Base-by-base conservation (phyloP, 2,113 vertebrate species). In the Sigmodon hispidus region DNA sequence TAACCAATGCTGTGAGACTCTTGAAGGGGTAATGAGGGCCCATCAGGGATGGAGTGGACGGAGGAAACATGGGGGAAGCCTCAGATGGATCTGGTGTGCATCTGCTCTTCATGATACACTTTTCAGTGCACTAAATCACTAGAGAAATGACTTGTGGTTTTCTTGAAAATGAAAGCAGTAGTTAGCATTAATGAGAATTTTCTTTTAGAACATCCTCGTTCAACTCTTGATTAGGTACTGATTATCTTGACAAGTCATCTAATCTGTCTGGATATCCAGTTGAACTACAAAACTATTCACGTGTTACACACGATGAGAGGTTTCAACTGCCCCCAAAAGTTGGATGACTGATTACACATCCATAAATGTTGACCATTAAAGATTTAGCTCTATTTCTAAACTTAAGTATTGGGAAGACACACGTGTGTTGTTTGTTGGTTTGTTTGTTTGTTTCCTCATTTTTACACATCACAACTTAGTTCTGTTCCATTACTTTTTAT, bases 121-220 rank as follows among this genome's bases (percentile, higher is more conserved):
- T 85, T 87, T 61, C 48, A 36, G 48, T 6, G 29, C 9, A 31
- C 0, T 52, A 26, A 17, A 21, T 87, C 29, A 1, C 13, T 17
- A 73, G 48, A 77, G 43, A 91, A 89, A n/a, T 85, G 34, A 70
- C 19, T 69, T 89, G 22, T 70, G 40, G 75, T 75, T 76, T 75
- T 72, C 31, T 11, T 90, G 43, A 19, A 85, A 70, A 31, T 12
- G 52, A 40, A 93, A 84, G 22, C 29, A 45, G 4, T 13, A 77
- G 36, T 8, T 0, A 6, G 34, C 50, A 52, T 50, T 50, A 79
- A 29, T 34, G 29, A 52, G 13, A 43, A 24, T 17, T 22, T 3
- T 65, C n/a, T 90, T 36, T 6, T 24, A 0, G 24, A 83, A 70
- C 21, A 48, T 16, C 45, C 77, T 7, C 69, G 16, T 75, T 86